Conservation (phyloP, 2,113 vertebrate genomes). For the Cacatua alba region DNA sequence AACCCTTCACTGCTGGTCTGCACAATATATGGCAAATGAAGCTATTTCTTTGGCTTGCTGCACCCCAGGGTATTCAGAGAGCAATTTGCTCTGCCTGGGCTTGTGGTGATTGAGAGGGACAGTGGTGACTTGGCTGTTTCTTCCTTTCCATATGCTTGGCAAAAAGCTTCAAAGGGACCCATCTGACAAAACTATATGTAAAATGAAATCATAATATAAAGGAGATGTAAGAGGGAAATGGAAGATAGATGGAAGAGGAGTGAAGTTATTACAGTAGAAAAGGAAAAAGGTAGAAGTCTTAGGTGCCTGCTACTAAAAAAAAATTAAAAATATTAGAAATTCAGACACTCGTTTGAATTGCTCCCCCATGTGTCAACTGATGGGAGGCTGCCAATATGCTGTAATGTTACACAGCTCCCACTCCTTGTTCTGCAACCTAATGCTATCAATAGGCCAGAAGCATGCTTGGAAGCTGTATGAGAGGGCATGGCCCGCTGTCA, state of each 20-base stretch:
- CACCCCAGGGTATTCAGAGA: neutral
- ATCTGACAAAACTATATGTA: neutral
- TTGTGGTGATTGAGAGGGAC: neutral
- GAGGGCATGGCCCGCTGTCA: neutral
- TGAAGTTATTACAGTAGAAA: neutral
- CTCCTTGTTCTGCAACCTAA: neutral
- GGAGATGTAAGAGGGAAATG: neutral
- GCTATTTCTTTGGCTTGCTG: neutral
- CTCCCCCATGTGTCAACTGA: neutral
- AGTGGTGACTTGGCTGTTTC: neutral
- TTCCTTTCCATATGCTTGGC: neutral
- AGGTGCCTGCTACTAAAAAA: neutral
- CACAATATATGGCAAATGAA: neutral
- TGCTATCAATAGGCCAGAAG: neutral
- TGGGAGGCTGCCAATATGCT: neutral
- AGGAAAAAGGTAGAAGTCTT: neutral
- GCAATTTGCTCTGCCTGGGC: neutral
- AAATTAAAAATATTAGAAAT: neutral
- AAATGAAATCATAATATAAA: neutral
- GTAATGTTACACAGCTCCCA: neutral
- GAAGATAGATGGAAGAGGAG: neutral
- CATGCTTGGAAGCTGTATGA: neutral
- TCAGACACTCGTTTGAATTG: neutral
- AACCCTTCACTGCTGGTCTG: neutral
- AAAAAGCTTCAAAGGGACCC: neutral